Evolutionary conservation across 1,140 invertebrate genomes (phyloP), one percentile per base, ranked within the genome.

Genomic region (Drosophila equinoxialis): DNA sequence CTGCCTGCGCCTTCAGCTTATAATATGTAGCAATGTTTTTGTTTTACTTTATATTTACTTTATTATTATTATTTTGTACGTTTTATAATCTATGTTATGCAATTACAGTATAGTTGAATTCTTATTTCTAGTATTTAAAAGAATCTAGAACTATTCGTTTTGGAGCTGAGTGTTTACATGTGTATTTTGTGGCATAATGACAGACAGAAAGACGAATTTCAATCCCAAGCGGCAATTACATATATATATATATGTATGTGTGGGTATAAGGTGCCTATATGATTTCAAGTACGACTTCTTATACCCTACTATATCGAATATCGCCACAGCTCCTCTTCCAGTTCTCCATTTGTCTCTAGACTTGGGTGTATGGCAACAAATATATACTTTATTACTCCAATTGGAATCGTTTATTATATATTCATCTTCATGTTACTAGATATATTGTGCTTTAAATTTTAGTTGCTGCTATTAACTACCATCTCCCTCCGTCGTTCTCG

Each of bases 21-120:
- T 51, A 51, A 23, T 51, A 23, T 23, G 45, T 51, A 10, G 45
- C 45, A 20, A 30, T 30, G 30, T 30, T 30, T 30, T 30, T 30
- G 30, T 30, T 14, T 51, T 10, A 2, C 20, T 23, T 30, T 30
- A 30, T 30, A 51, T 51, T 23, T 23, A 51, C 45, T 51, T 51
- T 51, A 51, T 51, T 51, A 51, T 51, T 51, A 51, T 23, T 48
- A 48, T 20, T 48, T 51, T 51, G 45, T 51, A 51, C 45, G 45
- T 23, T 51, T 20, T 51, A 51, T 51, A 51, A 51, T 23, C 45
- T 51, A 51, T 23, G 17, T 17, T 51, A 23, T 23, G 8, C 45
- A 51, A 51, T 51, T 51, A 51, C 45, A 51, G 45, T 51, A 51
- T 51, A 51, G 45, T 51, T 51, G 45, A 51, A 51, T 20, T 10